Base-by-base conservation (phyloP, 1,140 invertebrate genomes). In the Chrysoperla carnea region DNA sequence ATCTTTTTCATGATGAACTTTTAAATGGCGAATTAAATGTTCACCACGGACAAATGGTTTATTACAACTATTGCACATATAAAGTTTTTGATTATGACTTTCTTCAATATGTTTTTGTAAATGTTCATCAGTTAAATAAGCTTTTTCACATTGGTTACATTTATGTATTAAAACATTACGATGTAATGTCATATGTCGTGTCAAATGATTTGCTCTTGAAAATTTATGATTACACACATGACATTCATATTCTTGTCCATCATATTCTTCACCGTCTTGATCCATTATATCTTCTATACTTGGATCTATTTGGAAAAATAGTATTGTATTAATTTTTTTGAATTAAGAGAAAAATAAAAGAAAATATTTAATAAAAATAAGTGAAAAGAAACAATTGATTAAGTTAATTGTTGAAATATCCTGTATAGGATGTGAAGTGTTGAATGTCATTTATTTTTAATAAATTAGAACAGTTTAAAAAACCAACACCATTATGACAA, bases 1-100 rank as follows among this genome's bases (percentile, higher is more conserved):
- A 11, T 17, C 29, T 15, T 54, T 49, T 36, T 46, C 47, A 8
- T 54, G 51, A 33, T 61, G 59, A 4, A 52, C 47, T 41, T 59
- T 59, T 11, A 61, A 46, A 47, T 78, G 76, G 11, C 59, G 48
- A 40, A 60, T 61, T 4, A 61, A 46, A 45, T 62, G 57, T 46
- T 61, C 58, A 4, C 57, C 56, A 38, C 57, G 53, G 40, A 48
- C 51, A 44, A 61, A 64, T 6, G 51, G 56, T 47, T 72, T 63
- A 37, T 60, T 54, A 48, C 74, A 76, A 40, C 67, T 68, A 45
- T 65, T 66, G 51, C 73, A 75, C 47, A 67, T 67, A 46, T 72
- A 75, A 0, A 75, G 74, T 51, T 72, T 71, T 48, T 76, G 72
- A n/a, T 73, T 72, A 35, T 75, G 76, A 50, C 76, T 72, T 43